These are phyloP conservation scores for Phrynosoma platyrhinos DNA, from an alignment of 2,113 vertebrate genomes.

Conservation along the genomic window DNA sequence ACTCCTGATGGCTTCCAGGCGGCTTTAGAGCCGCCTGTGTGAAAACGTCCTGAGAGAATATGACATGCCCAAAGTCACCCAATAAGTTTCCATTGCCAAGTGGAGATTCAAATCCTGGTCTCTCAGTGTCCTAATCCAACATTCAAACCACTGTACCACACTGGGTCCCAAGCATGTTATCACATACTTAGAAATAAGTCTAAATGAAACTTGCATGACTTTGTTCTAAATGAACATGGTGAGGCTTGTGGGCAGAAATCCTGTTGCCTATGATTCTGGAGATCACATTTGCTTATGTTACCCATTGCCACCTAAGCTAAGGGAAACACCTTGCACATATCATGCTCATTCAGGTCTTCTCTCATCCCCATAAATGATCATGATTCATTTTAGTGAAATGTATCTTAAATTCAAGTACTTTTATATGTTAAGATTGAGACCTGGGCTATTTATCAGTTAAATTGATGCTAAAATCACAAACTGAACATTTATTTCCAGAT, in stretches of 20 bases:
- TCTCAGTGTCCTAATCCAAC: no score
- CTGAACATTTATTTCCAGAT: neutral
- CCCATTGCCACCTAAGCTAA: neutral
- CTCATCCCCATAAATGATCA: neutral
- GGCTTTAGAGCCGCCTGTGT: no score
- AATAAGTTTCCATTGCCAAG: no score
- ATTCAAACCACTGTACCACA: neutral
- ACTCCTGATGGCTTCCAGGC: no score
- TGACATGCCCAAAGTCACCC: no score
- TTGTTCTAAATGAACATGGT: neutral
- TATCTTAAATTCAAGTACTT: neutral
- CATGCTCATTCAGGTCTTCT: neutral
- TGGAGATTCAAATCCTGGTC: no score
- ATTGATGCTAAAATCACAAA: neutral
- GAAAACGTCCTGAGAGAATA: no score
- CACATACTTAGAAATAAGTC: neutral
- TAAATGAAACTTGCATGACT: neutral
- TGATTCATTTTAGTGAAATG: neutral
- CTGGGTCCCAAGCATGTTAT: neutral
- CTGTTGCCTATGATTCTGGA: neutral
- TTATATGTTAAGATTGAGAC: no score
- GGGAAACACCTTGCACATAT: neutral
- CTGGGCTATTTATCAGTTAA: neutral
- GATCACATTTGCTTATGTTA: neutral
- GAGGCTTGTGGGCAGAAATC: neutral